phyloP scores from a whole-genome alignment of 2,888 invertebrate genomes.

The Zootermopsis nevadensis region DNA sequence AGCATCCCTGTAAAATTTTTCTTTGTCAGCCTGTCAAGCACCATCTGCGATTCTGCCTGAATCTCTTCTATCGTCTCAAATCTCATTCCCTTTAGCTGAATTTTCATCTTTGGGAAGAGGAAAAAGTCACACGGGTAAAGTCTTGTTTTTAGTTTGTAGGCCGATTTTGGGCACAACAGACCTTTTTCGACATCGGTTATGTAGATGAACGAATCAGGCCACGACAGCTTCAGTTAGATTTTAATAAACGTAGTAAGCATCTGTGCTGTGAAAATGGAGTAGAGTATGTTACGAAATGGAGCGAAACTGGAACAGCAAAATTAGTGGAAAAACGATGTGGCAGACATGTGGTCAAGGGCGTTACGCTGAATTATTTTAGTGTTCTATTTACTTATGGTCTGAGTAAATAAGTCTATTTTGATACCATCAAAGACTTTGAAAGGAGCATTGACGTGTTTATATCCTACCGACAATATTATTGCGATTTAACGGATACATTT shows the following conservation, averaged over 20 bases:
- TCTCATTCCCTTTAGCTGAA: no score
- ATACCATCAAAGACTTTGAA: neutral
- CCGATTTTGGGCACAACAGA: neutral
- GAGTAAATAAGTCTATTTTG: neutral
- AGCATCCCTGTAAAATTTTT: no score
- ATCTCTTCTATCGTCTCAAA: no score
- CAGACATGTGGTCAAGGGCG: conserved; percentile 5
- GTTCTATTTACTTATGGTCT: neutral
- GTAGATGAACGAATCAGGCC: neutral
- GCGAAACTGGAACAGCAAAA: neutral
- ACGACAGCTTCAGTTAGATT: neutral
- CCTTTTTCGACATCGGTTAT: neutral
- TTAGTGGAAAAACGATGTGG: neutral
- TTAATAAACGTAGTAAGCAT: neutral
- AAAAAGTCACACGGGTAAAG: no score
- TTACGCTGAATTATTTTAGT: neutral
- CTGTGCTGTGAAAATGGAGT: neutral
- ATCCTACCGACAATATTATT: no score
- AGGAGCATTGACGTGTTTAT: no score
- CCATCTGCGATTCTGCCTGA: no score
- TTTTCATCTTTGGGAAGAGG: no score
- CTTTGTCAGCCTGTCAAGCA: no score
- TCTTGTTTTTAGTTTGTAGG: neutral
- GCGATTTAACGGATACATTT: no score
- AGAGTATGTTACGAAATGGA: neutral